Evolutionary conservation across 2,888 invertebrate species (phyloP), one percentile per base, ranked within the genome.

Genomic region (Lasioglossum marginatum): DNA sequence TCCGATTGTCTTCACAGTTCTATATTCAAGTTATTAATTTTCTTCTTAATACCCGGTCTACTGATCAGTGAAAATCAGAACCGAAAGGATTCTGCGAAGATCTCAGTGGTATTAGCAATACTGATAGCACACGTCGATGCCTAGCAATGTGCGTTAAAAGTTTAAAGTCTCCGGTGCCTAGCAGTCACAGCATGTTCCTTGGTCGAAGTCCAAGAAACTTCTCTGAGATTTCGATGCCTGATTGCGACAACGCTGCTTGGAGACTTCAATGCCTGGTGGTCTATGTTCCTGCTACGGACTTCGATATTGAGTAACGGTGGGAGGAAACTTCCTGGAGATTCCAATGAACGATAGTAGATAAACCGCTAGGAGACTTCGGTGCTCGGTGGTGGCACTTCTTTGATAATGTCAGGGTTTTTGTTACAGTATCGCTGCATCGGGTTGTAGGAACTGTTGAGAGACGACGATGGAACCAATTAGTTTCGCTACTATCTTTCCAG

Each of bases 281-380:
- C 57, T 57, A n/a, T 57, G 57, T 57, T 57, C 57, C n/a, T 57
- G 57, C 57, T n/a, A 1, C 4, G 2, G n/a, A n/a, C 57, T 57
- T 57, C 57, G 57, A 57, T 57, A 57, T 57, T n/a, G 57, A 57
- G n/a, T 57, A 57, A 57, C 57, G 57, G n/a, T 57, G 57, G 57
- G 57, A 57, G 57, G 57, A 57, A n/a, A 57, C 57, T 57, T 57
- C 57, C 57, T 57, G n/a, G 57, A 57, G 57, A 57, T 57, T n/a
- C 10, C 57, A 57, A 12, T 12, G 57, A 57, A n/a, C 57, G 57
- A 57, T 57, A 57, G n/a, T n/a, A 57, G 57, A n/a, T 57, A n/a
- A 57, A 57, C 57, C 57, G 57, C 57, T 57, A 57, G 57, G n/a
- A 57, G n/a, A 57, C 57, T 57, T n/a, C 12, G 57, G 4, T 57